Percentiles rank a stretch among this genome's conserved stretches.
Conservation (phyloP, 2,888 invertebrate genomes). For the Dione juno region DNA sequence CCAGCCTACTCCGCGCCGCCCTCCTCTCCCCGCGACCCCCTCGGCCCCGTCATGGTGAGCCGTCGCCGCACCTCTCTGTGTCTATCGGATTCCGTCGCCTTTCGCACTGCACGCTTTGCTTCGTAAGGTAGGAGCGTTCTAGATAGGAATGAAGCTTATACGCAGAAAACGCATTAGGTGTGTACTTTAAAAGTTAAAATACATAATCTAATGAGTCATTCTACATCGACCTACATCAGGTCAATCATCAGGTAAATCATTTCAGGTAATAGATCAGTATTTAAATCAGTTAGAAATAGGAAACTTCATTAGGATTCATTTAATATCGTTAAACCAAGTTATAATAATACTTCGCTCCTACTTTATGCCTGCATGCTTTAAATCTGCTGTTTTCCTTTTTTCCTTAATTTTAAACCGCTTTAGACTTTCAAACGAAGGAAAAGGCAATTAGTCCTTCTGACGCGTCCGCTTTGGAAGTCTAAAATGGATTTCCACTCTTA, state of each 20-base stretch:
- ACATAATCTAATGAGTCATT: constrained; percentile 8
- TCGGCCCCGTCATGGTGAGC: constrained; percentile 81
- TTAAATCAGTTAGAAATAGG: constrained; percentile 8
- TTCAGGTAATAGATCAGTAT: constrained; percentile 1
- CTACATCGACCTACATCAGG: constrained; percentile 16
- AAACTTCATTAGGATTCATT: constrained; percentile 12
- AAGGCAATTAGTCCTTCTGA: constrained; percentile 42
- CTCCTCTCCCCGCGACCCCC: constrained; percentile 82
- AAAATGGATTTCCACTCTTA: constrained; percentile 58
- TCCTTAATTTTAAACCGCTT: constrained; percentile 58
- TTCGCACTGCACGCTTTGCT: constrained; percentile 81
- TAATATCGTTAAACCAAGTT: constrained; percentile 35
- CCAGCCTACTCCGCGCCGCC: constrained; percentile 81
- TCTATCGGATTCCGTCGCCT: constrained; percentile 79
- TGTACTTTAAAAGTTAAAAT: background rate
- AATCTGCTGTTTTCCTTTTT: constrained; percentile 63
- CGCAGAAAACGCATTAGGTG: constrained; percentile 2
- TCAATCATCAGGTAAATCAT: constrained; percentile 16
- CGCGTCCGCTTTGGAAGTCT: constrained; percentile 59
- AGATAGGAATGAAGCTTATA: constrained; percentile 26
- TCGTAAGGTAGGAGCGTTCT: constrained; percentile 79
- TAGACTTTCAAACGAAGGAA: constrained; percentile 59
- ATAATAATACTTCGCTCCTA: constrained; percentile 71
- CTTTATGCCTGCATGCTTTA: constrained; percentile 79
- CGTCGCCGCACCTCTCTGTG: constrained; percentile 78